These are phyloP conservation scores for Cichlasoma orientale DNA, from an alignment of 2,797 vertebrate species.

Conservation along the genomic window DNA sequence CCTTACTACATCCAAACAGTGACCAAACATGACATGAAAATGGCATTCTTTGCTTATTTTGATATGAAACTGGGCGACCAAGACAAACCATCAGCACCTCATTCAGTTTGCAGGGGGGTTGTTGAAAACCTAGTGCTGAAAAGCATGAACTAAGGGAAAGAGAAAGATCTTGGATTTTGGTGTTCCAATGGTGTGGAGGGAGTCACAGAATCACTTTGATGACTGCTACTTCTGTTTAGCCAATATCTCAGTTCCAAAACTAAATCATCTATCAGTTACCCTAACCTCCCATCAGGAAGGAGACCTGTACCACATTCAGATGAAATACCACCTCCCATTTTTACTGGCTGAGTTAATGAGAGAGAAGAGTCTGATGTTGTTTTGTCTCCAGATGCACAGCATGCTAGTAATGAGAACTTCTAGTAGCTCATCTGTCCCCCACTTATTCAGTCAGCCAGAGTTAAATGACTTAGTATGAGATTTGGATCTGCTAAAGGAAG, in stretches of 20 bases:
- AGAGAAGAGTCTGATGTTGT: too few relatives aligned
- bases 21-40: not conserved
- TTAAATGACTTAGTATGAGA: not conserved
- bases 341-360: too few relatives aligned
- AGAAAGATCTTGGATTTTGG: not conserved
- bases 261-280: not conserved
- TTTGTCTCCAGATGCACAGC: too few relatives aligned
- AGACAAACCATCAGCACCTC: not conserved
- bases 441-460: not conserved
- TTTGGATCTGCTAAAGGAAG: not conserved
- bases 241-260: not conserved
- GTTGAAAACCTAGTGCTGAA: not conserved
- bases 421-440: too few relatives aligned
- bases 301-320: too few relatives aligned
- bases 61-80: not conserved
- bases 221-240: not conserved
- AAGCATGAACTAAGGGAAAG: not conserved
- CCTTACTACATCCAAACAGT: too few relatives aligned
- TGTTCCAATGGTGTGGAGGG: not conserved
- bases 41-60: too few relatives aligned
- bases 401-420: too few relatives aligned
- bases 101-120: not conserved
- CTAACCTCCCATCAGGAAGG: too few relatives aligned
- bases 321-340: too few relatives aligned
- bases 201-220: not conserved